Evolutionary conservation across 2,113 vertebrate species (phyloP).

Genomic region (Salvelinus alpinus): DNA sequence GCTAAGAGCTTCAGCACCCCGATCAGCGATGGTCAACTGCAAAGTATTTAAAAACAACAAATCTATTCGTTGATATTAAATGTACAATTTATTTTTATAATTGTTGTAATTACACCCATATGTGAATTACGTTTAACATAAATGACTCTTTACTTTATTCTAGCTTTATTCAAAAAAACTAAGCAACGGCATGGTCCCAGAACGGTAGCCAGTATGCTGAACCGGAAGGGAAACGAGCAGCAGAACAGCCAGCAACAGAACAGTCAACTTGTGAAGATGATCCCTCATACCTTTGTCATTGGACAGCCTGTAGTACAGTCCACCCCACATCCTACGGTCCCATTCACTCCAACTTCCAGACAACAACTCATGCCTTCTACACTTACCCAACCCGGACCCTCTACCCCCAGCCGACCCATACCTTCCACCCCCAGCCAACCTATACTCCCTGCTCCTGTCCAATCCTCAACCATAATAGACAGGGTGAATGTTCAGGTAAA

Average conservation of each 20-base stretch:
- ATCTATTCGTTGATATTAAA: too few species aligned
- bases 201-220: constrained; percentile 65
- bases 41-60: too few species aligned
- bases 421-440: neutral
- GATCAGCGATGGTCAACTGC: too few species aligned
- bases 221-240: constrained; percentile 61
- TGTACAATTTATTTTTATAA: too few species aligned
- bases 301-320: neutral
- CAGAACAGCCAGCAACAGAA: neutral
- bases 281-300: neutral
- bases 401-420: neutral
- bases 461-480: too few species aligned
- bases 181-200: too few species aligned
- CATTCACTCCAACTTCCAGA: neutral
- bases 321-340: neutral
- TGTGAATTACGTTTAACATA: too few species aligned
- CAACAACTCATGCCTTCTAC: neutral
- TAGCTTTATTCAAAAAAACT: too few species aligned
- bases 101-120: too few species aligned
- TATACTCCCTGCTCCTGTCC: neutral
- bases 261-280: neutral
- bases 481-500: too few species aligned
- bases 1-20: too few species aligned
- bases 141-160: too few species aligned
- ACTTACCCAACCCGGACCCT: constrained; percentile 17